Evolutionary conservation across 1,140 invertebrate genomes (phyloP), one percentile per base, ranked within the genome.

Genomic region (Bursaphelenchus mucronatus): DNA sequence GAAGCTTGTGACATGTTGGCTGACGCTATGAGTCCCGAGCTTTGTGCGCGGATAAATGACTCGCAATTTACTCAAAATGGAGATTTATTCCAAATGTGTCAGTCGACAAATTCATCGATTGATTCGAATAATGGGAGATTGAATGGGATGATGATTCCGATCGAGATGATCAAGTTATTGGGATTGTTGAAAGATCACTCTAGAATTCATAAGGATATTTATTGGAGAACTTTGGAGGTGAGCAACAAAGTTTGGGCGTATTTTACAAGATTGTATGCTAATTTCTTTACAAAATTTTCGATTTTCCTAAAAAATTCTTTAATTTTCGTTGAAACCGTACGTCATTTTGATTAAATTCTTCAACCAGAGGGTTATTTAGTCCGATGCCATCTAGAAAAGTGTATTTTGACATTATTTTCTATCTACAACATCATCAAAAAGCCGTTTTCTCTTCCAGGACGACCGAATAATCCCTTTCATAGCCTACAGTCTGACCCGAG

Each of bases 111-210:
- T 8, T 59, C 57, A 41, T 11, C 57, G 30, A 30, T 30, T 13
- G 57, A 30, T 43, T 39, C 57, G 40, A 59, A 44, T 59, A 6
- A 43, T 4, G n/a, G n/a, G 19, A 39, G 39, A 43, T n/a, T 55
- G 19, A 30, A 64, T 44, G 70, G 59, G 6, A 56, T 72, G 30
- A 40, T 59, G 50, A 76, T 72, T 47, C 61, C 59, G 19, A 45
- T 76, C 17, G 51, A 76, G 51, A 45, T 76, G 19, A 41, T 76
- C 39, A 46, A 46, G 45, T 45, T 72, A 15, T 46, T 72, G 9
- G 69, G 73, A 11, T 53, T 59, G 19, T 30, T 72, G 13, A 72
- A 72, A 59, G 70, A 72, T 56, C 55, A 76, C 55, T 77, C 75
- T n/a, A 63, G 57, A 53, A 19, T 58, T 39, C 73, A 72, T 61